Evolutionary conservation across 2,888 invertebrate species (phyloP), one percentile per base, ranked within the genome.

Genomic region (Platycnemis pennipes): DNA sequence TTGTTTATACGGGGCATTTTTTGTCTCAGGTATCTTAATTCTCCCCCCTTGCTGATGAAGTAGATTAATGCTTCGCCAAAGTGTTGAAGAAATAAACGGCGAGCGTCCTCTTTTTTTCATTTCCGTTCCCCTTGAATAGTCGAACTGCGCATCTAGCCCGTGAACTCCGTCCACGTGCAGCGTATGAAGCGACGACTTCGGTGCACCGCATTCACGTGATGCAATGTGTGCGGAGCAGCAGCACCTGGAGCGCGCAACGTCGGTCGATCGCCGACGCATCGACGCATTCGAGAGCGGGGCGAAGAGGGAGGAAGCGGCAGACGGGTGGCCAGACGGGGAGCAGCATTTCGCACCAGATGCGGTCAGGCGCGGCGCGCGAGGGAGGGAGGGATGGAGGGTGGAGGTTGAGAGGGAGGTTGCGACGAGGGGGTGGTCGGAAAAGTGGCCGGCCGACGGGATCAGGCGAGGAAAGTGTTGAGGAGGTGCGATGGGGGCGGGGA

Each of bases 311-410:
- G 31, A 5, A 77, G 77, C 77, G 77, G 77, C 2, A 77, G 77
- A 77, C 77, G 77, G 77, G n/a, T 45, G 45, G 44, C 77, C 77
- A 77, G 77, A 77, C 77, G 77, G 77, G 77, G 77, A 63, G 77
- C 77, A 31, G 77, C 77, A 45, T 45, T 44, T 45, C 44, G 87
- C 22, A 87, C 44, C 26, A 45, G 87, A 44, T 87, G 45, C 44
- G 45, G 87, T 44, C 44, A 44, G 45, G n/a, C 26, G 44, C 37
- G 42, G 37, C 19, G 86, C 5, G 42, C 0, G 42, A n/a, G n/a
- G 13, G 45, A 4, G 44, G 19, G 22, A 26, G 0, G 87, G 46
- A 37, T 11, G 26, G 87, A 4, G 87, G 11, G 42, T 22, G 22
- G 44, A 1, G 42, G 42, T 19, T 42, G n/a, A 42, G 86, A 42